Evolutionary conservation across 2,888 invertebrate species (phyloP).

Genomic region (Hemistola chrysoprasaria): DNA sequence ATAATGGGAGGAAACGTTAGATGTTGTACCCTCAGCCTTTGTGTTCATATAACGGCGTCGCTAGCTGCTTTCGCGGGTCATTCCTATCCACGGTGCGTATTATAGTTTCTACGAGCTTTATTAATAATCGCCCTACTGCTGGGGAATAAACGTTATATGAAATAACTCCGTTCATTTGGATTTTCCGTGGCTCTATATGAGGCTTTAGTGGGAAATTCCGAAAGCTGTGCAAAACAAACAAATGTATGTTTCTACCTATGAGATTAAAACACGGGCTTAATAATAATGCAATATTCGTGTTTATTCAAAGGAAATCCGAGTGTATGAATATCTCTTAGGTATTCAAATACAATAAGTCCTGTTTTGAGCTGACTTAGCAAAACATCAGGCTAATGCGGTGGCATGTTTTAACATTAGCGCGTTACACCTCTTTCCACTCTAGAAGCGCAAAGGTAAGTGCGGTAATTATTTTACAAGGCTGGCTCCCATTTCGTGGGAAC

Average conservation of each 20-base stretch:
- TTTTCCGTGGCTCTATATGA: conserved; percentile 15
- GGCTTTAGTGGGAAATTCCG: not conserved
- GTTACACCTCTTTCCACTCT: conserved; percentile 40
- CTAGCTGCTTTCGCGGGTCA: conserved; percentile 61
- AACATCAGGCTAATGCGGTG: conserved; percentile 25
- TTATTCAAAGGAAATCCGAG: no score
- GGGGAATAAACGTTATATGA: conserved; percentile 40
- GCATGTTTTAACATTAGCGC: conserved; percentile 36
- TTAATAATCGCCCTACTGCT: conserved; percentile 57
- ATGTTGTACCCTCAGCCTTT: conserved; percentile 64
- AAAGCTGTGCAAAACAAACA: no score
- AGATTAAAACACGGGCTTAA: no score
- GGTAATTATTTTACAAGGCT: conserved; percentile 56
- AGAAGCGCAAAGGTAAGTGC: conserved; percentile 44
- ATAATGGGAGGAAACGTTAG: conserved; percentile 69
- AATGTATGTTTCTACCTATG: no score
- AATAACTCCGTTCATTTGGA: conserved; percentile 25
- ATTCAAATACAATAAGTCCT: conserved; percentile 3
- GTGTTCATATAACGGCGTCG: conserved; percentile 56
- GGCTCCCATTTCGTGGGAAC: conserved; percentile 44
- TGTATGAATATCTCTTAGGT: no score
- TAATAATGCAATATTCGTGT: no score
- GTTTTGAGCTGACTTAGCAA: conserved; percentile 16
- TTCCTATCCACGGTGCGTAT: conserved; percentile 48
- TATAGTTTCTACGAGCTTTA: conserved; percentile 56